Evolutionary conservation across 2,888 invertebrate species (phyloP).

Genomic region (Drosophila ustulata): DNA sequence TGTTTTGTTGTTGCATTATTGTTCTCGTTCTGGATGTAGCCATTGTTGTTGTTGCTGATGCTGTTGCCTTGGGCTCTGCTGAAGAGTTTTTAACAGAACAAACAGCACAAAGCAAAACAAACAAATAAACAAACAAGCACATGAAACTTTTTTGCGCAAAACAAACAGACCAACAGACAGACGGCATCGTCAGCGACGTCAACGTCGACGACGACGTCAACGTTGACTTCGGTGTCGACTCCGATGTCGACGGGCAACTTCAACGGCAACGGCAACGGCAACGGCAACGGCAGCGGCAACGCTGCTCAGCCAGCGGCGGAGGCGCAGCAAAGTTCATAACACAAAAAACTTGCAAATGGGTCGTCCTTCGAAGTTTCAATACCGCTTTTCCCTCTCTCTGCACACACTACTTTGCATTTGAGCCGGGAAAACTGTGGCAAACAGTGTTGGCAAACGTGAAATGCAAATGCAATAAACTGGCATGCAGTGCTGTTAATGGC

Average conservation of each 20-base stretch:
- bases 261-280: conserved; percentile 10
- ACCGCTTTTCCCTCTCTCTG: conserved; percentile 20
- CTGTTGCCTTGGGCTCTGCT: conserved; percentile 61
- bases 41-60: conserved; percentile 22
- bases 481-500: conserved; percentile 17
- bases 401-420: conserved; percentile 23
- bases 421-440: conserved; percentile 7
- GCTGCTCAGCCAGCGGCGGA: neutral
- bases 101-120: conserved; percentile 63
- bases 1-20: conserved; percentile 49
- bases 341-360: conserved; percentile 39
- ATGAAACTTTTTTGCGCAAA: conserved; percentile 61
- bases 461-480: conserved; percentile 31
- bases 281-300: too few species aligned
- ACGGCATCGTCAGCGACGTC: conserved; percentile 4
- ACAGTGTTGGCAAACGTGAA: conserved; percentile 33
- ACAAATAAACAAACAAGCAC: conserved; percentile 72
- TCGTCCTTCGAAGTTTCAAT: conserved; percentile 70
- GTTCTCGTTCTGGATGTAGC: conserved; percentile 19
- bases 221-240: conserved; percentile 4
- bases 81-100: conserved; percentile 68
- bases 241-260: neutral
- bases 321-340: conserved; percentile 49
- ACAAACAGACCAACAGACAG: conserved; percentile 58
- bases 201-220: conserved; percentile 13